A percentile compares a stretch with the other conserved stretches of the same genome.
phyloP scores from a whole-genome alignment of 2,797 vertebrate genomes.

The Masticophis lateralis region DNA sequence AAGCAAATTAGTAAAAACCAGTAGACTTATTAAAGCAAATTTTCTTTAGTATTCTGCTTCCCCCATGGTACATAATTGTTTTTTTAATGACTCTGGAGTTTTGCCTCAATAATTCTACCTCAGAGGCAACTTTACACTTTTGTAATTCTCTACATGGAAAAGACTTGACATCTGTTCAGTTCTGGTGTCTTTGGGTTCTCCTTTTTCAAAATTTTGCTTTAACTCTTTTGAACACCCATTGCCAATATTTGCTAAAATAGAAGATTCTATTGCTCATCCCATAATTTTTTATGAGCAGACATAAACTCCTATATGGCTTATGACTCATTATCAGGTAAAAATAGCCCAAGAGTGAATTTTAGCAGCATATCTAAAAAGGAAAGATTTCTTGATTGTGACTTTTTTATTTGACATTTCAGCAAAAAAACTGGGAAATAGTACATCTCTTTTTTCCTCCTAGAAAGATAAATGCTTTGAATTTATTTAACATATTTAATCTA shows the following conservation, averaged over 20 bases:
- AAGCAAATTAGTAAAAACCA: conserved; percentile 28
- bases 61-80: conserved; percentile 3
- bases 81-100: conserved; percentile 37
- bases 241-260: conserved; percentile 27
- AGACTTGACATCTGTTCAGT: conserved; percentile 36
- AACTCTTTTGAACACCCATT: conserved; percentile 27
- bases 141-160: conserved; percentile 15
- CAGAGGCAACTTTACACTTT: neutral
- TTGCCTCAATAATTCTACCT: conserved; percentile 38
- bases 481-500: neutral
- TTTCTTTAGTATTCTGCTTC: conserved; percentile 36
- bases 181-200: conserved; percentile 9
- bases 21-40: conserved; percentile 37
- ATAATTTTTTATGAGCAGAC: conserved; percentile 19
- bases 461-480: neutral
- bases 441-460: neutral
- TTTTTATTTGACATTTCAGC: neutral
- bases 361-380: neutral
- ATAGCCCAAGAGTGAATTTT: conserved; percentile 22
- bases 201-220: conserved; percentile 16
- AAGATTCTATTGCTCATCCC: conserved; percentile 20
- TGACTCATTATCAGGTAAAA: neutral
- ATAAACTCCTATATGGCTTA: conserved; percentile 27
- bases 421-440: neutral
- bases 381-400: neutral